phyloP scores from a whole-genome alignment of 2,888 invertebrate species.

The Euclidia mi region DNA sequence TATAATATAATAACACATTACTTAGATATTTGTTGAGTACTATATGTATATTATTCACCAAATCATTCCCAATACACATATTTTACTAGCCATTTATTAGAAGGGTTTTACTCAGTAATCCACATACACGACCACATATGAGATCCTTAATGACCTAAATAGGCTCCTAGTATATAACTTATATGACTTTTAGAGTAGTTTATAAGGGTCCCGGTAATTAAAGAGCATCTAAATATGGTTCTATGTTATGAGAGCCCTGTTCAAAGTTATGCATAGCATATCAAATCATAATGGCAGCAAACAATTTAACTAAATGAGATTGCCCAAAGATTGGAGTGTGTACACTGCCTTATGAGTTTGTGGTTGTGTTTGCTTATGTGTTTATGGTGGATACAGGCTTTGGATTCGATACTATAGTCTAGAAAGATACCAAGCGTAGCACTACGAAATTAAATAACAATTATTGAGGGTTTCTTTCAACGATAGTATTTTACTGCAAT shows the following conservation, averaged over 20 bases:
- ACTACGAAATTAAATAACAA: no score
- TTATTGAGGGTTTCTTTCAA: no score
- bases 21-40: no score
- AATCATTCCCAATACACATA: not conserved
- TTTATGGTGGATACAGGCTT: no score
- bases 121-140: not conserved
- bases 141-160: slow-evolving; percentile 11
- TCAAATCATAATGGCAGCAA: slow-evolving; percentile 19
- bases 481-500: no score
- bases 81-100: not conserved
- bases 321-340: slow-evolving; percentile 4
- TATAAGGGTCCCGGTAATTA: slow-evolving; percentile 15
- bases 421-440: no score
- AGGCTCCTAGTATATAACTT: slow-evolving; percentile 7
- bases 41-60: not conserved
- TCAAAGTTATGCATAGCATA: not conserved
- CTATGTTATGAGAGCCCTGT: slow-evolving; percentile 10
- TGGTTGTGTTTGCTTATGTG: not conserved
- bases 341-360: not conserved
- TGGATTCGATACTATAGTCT: no score
- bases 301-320: slow-evolving; percentile 27
- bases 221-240: slow-evolving; percentile 13
- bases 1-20: no score
- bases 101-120: not conserved
- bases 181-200: slow-evolving; percentile 20